These are phyloP conservation scores for Bombus huntii DNA, from an alignment of 1,140 invertebrate genomes.

Conservation along the genomic window DNA sequence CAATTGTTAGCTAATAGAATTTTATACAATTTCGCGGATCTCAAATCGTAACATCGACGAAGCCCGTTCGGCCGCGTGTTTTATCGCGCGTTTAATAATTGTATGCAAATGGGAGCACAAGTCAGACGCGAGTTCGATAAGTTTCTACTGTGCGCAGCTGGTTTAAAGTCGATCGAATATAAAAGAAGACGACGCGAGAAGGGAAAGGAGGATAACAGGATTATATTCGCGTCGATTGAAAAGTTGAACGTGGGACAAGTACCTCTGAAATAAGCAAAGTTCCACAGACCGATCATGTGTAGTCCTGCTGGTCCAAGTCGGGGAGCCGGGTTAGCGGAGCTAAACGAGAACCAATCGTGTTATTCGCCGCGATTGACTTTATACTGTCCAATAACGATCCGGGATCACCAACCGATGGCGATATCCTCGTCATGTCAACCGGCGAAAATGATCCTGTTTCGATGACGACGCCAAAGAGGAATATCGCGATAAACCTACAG, in stretches of 20 bases:
- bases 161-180: slow-evolving; percentile 20
- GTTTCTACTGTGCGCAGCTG: slow-evolving; percentile 6
- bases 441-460: slow-evolving; percentile 51
- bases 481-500: slow-evolving; percentile 52
- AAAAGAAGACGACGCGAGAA: not conserved
- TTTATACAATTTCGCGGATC: not conserved
- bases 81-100: slow-evolving; percentile 31
- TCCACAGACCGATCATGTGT: slow-evolving; percentile 51
- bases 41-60: not conserved
- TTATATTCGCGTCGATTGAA: slow-evolving; percentile 21
- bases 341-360: slow-evolving; percentile 47
- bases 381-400: slow-evolving; percentile 45
- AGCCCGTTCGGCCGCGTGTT: not conserved
- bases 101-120: slow-evolving; percentile 20
- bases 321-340: slow-evolving; percentile 4
- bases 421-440: slow-evolving; percentile 51
- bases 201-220: not conserved
- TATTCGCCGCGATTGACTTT: slow-evolving; percentile 41
- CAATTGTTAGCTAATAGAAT: not conserved
- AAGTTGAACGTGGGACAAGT: slow-evolving; percentile 28
- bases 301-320: slow-evolving; percentile 18
- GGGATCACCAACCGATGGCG: slow-evolving; percentile 44
- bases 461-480: slow-evolving; percentile 46
- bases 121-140: slow-evolving; percentile 11
- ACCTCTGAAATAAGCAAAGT: slow-evolving; percentile 53